Evolutionary conservation across 2,797 vertebrate species (phyloP).

Genomic region (Chromis chromis): DNA sequence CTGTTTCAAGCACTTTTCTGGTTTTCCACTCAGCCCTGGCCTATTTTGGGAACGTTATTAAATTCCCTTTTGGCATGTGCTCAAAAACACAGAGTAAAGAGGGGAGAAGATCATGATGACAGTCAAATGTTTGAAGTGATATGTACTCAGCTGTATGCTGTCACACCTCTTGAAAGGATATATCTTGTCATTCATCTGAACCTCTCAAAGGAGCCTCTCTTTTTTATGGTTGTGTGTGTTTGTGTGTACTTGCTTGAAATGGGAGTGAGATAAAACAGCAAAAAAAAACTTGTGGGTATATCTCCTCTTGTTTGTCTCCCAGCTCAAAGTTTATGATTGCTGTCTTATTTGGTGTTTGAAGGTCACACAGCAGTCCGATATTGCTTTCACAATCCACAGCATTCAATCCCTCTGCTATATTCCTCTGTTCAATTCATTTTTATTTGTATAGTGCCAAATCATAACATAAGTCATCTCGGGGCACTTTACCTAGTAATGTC

Average conservation of each 20-base stretch:
- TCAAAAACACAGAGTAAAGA: constrained; percentile 19
- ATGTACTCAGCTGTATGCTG: constrained; percentile 26
- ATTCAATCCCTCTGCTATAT: not conserved
- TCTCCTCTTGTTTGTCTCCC: constrained; percentile 23
- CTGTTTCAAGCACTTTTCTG: constrained; percentile 8
- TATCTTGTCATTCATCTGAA: constrained; percentile 33
- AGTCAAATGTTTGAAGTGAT: constrained; percentile 22
- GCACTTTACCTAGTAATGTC: no score
- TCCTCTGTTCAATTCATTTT: no score
- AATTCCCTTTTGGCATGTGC: constrained; percentile 11
- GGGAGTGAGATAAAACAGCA: constrained; percentile 15
- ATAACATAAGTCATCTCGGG: no score
- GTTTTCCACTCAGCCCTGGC: not conserved
- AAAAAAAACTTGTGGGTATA: not conserved
- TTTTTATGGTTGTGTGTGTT: constrained; percentile 19
- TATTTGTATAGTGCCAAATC: no score
- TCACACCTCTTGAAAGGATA: constrained; percentile 30
- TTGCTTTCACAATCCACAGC: not conserved
- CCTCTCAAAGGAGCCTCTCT: constrained; percentile 21
- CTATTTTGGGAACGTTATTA: constrained; percentile 24
- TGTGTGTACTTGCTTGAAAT: constrained; percentile 5
- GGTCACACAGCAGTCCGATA: constrained; percentile 26
- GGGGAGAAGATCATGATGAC: constrained; percentile 19
- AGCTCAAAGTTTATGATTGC: constrained; percentile 21
- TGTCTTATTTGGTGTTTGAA: constrained; percentile 46